phyloP scores from a whole-genome alignment of 2,888 invertebrate species.

The Coleophora deauratella region DNA sequence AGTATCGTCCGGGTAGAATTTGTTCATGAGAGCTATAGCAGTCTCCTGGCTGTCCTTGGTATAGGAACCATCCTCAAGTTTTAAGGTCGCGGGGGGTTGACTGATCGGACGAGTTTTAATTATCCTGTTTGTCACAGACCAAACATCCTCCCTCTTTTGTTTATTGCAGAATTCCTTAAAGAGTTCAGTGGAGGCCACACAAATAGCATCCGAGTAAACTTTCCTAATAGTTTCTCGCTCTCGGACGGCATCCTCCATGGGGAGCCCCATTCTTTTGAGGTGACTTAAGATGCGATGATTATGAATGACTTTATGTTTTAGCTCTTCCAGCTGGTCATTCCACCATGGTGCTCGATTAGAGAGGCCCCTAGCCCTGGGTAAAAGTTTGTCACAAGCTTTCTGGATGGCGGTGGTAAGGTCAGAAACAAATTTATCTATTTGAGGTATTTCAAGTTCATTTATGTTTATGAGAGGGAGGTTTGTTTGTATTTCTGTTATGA shows the following conservation, averaged over 20 bases:
- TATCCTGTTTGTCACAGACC: constrained; percentile 13
- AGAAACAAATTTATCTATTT: too few species aligned
- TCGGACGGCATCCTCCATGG: not conserved
- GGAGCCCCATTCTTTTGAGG: not conserved
- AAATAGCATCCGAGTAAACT: too few species aligned
- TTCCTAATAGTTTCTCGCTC: not conserved
- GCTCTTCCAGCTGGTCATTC: constrained; percentile 2
- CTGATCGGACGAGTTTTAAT: constrained; percentile 2
- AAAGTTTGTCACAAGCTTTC: too few species aligned
- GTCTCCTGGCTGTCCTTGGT: constrained; percentile 7
- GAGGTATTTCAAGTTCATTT: too few species aligned
- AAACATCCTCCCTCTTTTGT: constrained; percentile 14
- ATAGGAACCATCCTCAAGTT: constrained; percentile 5
- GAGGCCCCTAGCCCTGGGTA: not conserved
- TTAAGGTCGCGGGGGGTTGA: constrained; percentile 4
- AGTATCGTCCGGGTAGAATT: constrained; percentile 14
- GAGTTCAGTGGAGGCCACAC: constrained; percentile 2
- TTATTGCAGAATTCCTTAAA: constrained; percentile 11
- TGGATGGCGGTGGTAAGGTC: too few species aligned
- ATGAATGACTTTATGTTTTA: constrained; percentile 3
- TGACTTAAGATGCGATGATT: not conserved
- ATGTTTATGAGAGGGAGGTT: too few species aligned
- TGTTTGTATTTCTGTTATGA: too few species aligned
- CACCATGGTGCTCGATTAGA: too few species aligned
- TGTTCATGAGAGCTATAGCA: constrained; percentile 6